Conservation (phyloP, 2,888 invertebrate genomes). For the Drosophila phalerata region DNA sequence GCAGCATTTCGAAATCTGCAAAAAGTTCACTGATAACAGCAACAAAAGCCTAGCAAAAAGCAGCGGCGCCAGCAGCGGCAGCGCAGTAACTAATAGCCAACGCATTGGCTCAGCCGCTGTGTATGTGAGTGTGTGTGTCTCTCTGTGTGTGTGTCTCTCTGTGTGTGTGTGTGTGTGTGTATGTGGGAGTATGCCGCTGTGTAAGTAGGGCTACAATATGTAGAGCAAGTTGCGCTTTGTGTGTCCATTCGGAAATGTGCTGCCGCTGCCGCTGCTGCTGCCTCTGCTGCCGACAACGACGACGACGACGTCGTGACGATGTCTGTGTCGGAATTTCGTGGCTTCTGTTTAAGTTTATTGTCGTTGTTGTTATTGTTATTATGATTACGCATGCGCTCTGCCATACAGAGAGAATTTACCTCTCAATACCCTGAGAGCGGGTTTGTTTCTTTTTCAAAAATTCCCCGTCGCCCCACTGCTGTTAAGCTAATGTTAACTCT, state of each 20-base stretch:
- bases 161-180: conserved; percentile 30
- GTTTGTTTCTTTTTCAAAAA: conserved; percentile 34
- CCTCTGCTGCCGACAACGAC: background rate
- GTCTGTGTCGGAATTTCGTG: conserved; percentile 52
- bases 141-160: conserved; percentile 33
- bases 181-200: conserved; percentile 65
- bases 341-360: conserved; percentile 8
- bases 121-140: conserved; percentile 22
- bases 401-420: conserved; percentile 36
- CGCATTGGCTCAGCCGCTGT: conserved; percentile 55
- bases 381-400: conserved; percentile 43
- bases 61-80: conserved; percentile 31
- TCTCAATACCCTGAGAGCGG: background rate
- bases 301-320: conserved; percentile 24
- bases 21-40: conserved; percentile 59
- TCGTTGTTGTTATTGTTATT: conserved; percentile 31
- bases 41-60: conserved; percentile 47
- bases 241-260: conserved; percentile 37
- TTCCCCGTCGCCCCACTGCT: background rate
- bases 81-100: conserved; percentile 63
- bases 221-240: conserved; percentile 77
- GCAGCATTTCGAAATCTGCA: conserved; percentile 54
- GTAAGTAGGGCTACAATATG: conserved; percentile 78
- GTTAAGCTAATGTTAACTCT: conserved; percentile 17
- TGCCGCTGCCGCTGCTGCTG: conserved; percentile 28